phyloP scores from a whole-genome alignment of 2,888 invertebrate genomes.

The Megastigmus dorsalis region DNA sequence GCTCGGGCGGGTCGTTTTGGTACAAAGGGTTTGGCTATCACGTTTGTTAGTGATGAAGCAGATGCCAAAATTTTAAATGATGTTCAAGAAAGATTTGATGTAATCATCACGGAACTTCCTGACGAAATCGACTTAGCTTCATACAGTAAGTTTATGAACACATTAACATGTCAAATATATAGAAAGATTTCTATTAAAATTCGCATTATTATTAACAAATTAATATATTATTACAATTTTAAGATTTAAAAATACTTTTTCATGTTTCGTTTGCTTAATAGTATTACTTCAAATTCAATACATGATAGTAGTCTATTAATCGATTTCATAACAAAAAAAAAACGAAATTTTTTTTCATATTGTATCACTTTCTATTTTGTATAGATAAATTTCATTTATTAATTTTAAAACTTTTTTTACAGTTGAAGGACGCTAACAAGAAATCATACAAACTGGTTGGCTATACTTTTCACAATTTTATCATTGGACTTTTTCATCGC shows the following conservation, averaged over 20 bases:
- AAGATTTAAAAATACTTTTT: too few species aligned
- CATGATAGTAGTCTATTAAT: too few species aligned
- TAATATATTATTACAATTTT: too few species aligned
- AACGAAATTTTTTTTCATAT: too few species aligned
- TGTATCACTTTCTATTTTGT: too few species aligned
- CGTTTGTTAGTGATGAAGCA: conserved; percentile 97
- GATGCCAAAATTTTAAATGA: conserved; percentile 99
- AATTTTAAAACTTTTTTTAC: conserved; percentile 56
- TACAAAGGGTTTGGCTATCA: conserved; percentile 98
- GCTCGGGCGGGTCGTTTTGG: conserved; percentile 99
- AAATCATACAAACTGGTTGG: background rate
- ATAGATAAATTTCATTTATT: too few species aligned
- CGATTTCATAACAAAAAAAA: too few species aligned
- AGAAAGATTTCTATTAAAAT: too few species aligned
- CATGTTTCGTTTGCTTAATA: too few species aligned
- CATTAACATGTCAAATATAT: too few species aligned
- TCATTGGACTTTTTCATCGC: conserved; percentile 29
- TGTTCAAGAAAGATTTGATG: conserved; percentile 99
- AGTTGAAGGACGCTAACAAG: conserved; percentile 73
- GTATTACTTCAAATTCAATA: too few species aligned
- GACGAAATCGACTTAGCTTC: conserved; percentile 99
- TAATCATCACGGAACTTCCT: conserved; percentile 98
- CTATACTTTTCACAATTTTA: conserved; percentile 20
- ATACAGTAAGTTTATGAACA: conserved; percentile 83
- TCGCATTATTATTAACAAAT: too few species aligned